phyloP scores from a whole-genome alignment of 1,140 invertebrate genomes.

The Helicoverpa armigera region DNA sequence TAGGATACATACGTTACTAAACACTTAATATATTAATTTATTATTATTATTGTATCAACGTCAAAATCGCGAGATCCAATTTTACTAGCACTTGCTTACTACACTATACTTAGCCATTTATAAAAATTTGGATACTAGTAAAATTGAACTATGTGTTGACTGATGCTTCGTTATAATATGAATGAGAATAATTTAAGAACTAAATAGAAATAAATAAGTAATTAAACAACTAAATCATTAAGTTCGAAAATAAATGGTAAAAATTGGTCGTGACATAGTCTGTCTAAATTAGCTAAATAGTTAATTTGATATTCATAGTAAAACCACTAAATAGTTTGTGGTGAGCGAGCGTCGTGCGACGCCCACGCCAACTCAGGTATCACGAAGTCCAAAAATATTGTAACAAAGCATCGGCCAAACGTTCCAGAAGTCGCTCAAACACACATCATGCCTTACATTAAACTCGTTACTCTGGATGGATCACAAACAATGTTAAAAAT shows the following conservation, averaged over 20 bases:
- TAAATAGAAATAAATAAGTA: slow-evolving; percentile 47
- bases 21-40: slow-evolving; percentile 71
- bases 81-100: slow-evolving; percentile 61
- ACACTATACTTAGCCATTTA: slow-evolving; percentile 52
- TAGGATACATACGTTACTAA: slow-evolving; percentile 73
- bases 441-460: slow-evolving; percentile 83
- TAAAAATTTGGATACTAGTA: slow-evolving; percentile 64
- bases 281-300: slow-evolving; percentile 32
- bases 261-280: slow-evolving; percentile 8
- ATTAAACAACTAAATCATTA: not conserved
- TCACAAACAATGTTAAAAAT: slow-evolving; percentile 83
- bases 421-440: slow-evolving; percentile 49
- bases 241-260: slow-evolving; percentile 29
- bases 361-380: slow-evolving; percentile 27
- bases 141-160: slow-evolving; percentile 62
- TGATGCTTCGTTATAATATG: slow-evolving; percentile 65
- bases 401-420: slow-evolving; percentile 42
- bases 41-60: slow-evolving; percentile 79
- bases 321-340: slow-evolving; percentile 7
- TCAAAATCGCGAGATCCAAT: slow-evolving; percentile 69
- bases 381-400: slow-evolving; percentile 40
- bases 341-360: slow-evolving; percentile 18
- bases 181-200: slow-evolving; percentile 47
- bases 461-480: slow-evolving; percentile 79
- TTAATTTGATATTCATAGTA: slow-evolving; percentile 47